Base-by-base conservation (phyloP, 2,888 invertebrate species). In the Alcis repandata region DNA sequence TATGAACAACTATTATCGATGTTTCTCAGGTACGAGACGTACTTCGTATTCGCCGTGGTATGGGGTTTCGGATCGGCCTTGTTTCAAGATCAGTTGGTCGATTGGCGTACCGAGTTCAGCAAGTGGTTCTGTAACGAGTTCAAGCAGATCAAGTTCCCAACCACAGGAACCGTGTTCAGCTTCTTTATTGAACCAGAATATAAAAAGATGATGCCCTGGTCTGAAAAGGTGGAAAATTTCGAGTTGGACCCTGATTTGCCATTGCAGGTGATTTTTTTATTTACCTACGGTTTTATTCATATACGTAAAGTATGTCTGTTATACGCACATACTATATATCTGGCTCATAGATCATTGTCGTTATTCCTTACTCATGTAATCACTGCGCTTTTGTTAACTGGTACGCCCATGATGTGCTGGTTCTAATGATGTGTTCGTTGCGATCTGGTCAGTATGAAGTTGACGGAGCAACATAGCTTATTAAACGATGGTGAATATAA, bases 61-160 rank as follows among this genome's bases (percentile, higher is more conserved):
- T 99, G 99, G 98, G 98, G 98, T 0, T 99, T 99, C 82, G 99
- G 99, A 1, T 98, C 98, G 0, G 96, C 96, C 0, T 94, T 97
- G 63, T 98, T 97, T 87, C 98, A 98, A 94, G 98, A 98, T 91
- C 96, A 98, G 93, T 92, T 98, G 45, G 94, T 97, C 3, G 98
- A 99, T 85, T 98, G 98, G 96, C 95, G 98, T 46, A 96, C 96
- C 74, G 99, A 99, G 83, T 99, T 99, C 86, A 97, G 97, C 82
- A 98, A 98, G 87, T 99, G 98, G 98, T 99, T 98, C 95, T 94
- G 95, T 19, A 97, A 96, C 71, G 99, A 99, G 89, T 99, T 98
- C 86, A 98, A 98, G 88, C 94, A 96, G 0, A 95, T 99, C 27
- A 97, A 97, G 87, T 98, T 98, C 88, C 98, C 99, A 0, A 81